Conservation (phyloP, 2,888 invertebrate genomes). For the Hypomecis punctinalis region DNA sequence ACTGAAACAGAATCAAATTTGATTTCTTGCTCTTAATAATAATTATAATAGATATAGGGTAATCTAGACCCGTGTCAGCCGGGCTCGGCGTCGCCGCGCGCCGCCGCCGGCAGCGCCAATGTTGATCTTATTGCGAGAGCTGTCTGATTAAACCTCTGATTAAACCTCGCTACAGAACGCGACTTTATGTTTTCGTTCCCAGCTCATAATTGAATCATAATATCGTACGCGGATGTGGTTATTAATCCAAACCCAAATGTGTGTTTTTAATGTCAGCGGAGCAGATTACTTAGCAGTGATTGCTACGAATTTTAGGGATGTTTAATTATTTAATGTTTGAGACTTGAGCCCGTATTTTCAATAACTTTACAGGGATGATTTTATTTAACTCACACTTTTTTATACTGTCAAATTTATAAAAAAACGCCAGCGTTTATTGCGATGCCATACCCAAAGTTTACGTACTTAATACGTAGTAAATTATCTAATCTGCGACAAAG, state of each 20-base stretch:
- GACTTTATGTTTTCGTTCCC: conserved; percentile 62
- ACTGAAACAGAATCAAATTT: too few species aligned
- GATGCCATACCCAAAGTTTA: too few species aligned
- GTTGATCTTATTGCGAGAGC: conserved; percentile 67
- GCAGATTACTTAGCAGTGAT: conserved; percentile 27
- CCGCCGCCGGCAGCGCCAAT: conserved; percentile 56
- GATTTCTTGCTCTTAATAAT: too few species aligned
- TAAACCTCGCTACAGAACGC: conserved; percentile 58
- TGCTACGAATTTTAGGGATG: neutral
- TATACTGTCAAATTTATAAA: too few species aligned
- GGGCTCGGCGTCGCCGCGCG: conserved; percentile 36
- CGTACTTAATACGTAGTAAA: too few species aligned
- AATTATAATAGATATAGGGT: too few species aligned
- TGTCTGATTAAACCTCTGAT: conserved; percentile 75
- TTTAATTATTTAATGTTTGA: too few species aligned
- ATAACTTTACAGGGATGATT: too few species aligned
- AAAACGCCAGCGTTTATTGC: too few species aligned
- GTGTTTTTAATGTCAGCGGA: conserved; percentile 31
- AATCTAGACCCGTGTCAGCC: neutral
- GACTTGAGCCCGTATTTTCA: too few species aligned
- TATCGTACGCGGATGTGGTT: conserved; percentile 49
- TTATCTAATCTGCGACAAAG: too few species aligned
- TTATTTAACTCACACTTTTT: too few species aligned
- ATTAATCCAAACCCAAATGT: conserved; percentile 38
- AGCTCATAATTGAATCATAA: conserved; percentile 73